Percentiles rank a stretch among this genome's conserved stretches.
These are phyloP conservation scores for Ischnura elegans DNA, from an alignment of 2,888 invertebrate genomes.

Conservation along the genomic window DNA sequence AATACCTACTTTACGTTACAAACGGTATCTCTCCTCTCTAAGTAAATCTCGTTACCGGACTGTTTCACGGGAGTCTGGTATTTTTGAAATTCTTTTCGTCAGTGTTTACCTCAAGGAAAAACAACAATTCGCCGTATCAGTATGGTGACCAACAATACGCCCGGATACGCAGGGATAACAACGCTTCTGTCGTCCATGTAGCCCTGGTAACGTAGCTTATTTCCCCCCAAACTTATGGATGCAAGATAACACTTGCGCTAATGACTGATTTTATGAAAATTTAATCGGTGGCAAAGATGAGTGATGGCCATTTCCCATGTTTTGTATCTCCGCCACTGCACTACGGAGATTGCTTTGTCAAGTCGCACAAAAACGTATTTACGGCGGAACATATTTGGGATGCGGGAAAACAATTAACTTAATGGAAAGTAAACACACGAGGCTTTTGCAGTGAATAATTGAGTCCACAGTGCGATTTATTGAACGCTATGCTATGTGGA, in stretches of 20 bases:
- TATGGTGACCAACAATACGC: too few relatives aligned
- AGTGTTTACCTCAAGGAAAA: too few relatives aligned
- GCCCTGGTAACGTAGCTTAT: background rate
- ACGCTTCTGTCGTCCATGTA: too few relatives aligned
- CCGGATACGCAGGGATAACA: too few relatives aligned
- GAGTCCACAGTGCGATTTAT: background rate
- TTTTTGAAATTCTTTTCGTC: too few relatives aligned
- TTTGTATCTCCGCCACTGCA: background rate
- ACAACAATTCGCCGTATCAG: too few relatives aligned
- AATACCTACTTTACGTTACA: too few relatives aligned
- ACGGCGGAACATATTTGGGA: background rate
- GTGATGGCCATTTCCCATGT: background rate
- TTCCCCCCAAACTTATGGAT: background rate
- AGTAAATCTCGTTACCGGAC: too few relatives aligned
- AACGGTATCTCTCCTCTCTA: too few relatives aligned
- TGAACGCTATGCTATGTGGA: conserved; percentile 8
- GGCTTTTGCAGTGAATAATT: conserved; percentile 24
- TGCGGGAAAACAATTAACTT: conserved; percentile 16
- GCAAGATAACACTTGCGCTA: background rate
- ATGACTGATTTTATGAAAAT: background rate
- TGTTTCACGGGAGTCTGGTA: too few relatives aligned
- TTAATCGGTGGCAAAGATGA: background rate
- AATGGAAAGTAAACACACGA: conserved; percentile 12
- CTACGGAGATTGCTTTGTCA: conserved; percentile 22
- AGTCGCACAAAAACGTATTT: conserved; percentile 15